Base-by-base conservation (phyloP, 1,140 invertebrate genomes). In the Teleogryllus occipitalis region DNA sequence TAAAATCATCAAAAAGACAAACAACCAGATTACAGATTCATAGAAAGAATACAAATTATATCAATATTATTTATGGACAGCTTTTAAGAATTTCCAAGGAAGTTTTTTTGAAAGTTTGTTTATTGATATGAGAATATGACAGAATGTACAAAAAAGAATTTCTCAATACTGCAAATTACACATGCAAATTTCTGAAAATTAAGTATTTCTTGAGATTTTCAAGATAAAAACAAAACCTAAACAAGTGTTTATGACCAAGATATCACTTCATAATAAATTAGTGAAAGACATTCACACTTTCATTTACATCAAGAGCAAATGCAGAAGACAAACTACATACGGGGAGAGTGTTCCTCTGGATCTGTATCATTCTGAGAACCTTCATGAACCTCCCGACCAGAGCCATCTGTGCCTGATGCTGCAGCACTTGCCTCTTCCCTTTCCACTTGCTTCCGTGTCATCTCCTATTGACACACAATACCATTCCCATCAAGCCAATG, bases 391-490 rank as follows among this genome's bases (percentile, higher is more conserved):
- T 65, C 54, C 18, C 18, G 10, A 10, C 54, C 54, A 65, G 54
- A 65, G 18, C 54, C 54, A 65, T 65, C 54, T 3, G 54, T 65
- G 10, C 54, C 54, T 14, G 54, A 65, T 14, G 49, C 81, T 80
- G 79, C 83, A 81, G 77, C 81, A 82, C 0, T 81, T 79, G 18
- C 82, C 83, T 91, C 89, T 81, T 90, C 90, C 82, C 89, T 89
- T 81, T 91, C 89, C 10, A 91, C 87, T 74, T 90, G 89, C 86
- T 91, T 92, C 81, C 88, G 86, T 49, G 89, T 90, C 21, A 94
- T 85, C 82, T 93, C 92, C 86, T 92, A 84, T 39, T 39, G 27
- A 39, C 27, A 39, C 27, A 39, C 27, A 39, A 39, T 39, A 39
- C 27, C 1, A 39, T 39, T 39, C 1, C 5, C 1, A 39, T 5